Base-by-base conservation (phyloP, 2,797 vertebrate genomes). In the Pelochelys cantorii region DNA sequence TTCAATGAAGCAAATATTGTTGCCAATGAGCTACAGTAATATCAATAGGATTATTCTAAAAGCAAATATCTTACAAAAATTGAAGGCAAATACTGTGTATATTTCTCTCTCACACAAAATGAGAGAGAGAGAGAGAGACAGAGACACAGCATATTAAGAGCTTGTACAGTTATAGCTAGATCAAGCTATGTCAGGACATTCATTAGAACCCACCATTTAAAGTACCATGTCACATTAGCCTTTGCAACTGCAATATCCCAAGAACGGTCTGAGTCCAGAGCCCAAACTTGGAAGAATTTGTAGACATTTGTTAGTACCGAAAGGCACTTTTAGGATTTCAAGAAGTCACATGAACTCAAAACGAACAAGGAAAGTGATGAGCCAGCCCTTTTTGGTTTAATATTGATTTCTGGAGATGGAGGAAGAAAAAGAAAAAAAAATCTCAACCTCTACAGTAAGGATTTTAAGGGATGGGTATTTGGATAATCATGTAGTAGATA, bases 201-300 rank as follows among this genome's bases (percentile, higher is more conserved):
- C 79, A 75, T 55, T 81, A 79, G 42, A 92, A 90, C 4, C 29
- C 52, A 31, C 82, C 42, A 9, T 31, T 48, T 83, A 62, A 22
- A 10, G 11, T 5, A 56, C 42, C 75, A 42, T 29, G 22, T 59
- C 82, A 86, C 34, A 65, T 11, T 62, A 31, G 59, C 7, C 83
- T 10, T 25, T 17, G 85, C 9, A n/a, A 68, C 85, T 34, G 52
- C 84, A 90, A 88, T 27, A 37, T 62, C 59, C 27, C 59, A 57
- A 57, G 71, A 80, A 14, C 85, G n/a, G 60, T 74, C 84, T 17
- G 17, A 0, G 5, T n/a, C 31, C 75, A 86, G 84, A 90, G 12
- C 29, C 31, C 12, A 34, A 34, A 12, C 3, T 5, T n/a, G 2
- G 31, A 74, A 85, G 27, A 77, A 1, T 1, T 48, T 84, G 92